Conservation (phyloP, 2,888 invertebrate species). For the Carpatolechia fugitivella region DNA sequence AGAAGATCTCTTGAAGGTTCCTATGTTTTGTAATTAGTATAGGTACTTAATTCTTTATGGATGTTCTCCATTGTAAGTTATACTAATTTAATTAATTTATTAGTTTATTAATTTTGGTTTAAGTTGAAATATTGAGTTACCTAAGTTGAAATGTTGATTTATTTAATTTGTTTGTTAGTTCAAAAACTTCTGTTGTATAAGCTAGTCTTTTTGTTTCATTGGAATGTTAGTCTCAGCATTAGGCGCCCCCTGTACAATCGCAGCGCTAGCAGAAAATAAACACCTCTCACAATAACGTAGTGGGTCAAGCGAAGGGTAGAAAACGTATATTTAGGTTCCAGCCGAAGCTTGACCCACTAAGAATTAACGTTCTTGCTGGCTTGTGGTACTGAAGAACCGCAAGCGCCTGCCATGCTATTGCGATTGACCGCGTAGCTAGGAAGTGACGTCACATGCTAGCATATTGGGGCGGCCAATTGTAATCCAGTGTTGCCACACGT, state of each 20-base stretch:
- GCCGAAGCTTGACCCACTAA: constrained; percentile 16
- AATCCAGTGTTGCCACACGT: too few relatives aligned
- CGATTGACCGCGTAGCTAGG: too few relatives aligned
- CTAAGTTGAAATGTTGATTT: neutral
- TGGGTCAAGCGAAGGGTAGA: constrained; percentile 14
- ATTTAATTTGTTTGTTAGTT: neutral
- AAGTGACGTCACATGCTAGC: neutral
- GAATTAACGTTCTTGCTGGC: too few relatives aligned
- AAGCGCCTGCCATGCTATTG: too few relatives aligned
- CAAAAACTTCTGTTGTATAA: neutral
- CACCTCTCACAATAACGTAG: constrained; percentile 12
- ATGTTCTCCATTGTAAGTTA: too few relatives aligned
- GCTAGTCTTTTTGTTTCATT: neutral
- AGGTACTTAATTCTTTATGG: neutral
- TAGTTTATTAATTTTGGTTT: neutral
- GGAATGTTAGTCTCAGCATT: too few relatives aligned
- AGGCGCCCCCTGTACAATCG: too few relatives aligned
- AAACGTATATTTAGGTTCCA: too few relatives aligned
- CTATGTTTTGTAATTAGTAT: neutral
- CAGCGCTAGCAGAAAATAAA: constrained; percentile 11
- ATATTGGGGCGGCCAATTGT: neutral
- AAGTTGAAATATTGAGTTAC: too few relatives aligned
- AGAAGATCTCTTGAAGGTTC: neutral
- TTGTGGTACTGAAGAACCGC: too few relatives aligned
- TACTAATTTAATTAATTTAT: neutral